A percentile compares a stretch with the other conserved stretches of the same genome.
Evolutionary conservation across 1,140 invertebrate genomes (phyloP).

Genomic region (Atopsyche davidsoni): DNA sequence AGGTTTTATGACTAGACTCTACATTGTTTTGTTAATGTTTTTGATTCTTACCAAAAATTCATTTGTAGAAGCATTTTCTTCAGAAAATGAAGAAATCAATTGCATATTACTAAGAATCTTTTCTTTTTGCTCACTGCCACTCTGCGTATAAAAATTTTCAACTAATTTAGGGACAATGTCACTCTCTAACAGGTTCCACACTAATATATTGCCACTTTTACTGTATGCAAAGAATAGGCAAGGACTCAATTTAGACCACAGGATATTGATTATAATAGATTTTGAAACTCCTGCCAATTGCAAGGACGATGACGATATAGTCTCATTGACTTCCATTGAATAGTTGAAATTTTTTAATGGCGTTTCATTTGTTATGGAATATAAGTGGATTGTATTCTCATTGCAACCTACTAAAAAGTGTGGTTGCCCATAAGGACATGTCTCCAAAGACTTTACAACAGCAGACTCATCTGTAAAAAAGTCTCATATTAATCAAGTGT

Average conservation of each 20-base stretch:
- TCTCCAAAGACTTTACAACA: constrained; percentile 13
- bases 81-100: background rate
- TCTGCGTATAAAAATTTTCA: no score
- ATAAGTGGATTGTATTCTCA: constrained; percentile 18
- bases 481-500: constrained; percentile 5
- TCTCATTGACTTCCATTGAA: no score
- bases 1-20: no score
- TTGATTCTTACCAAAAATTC: constrained; percentile 15
- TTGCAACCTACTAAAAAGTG: constrained; percentile 22
- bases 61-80: constrained; percentile 2
- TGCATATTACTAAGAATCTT: constrained; percentile 1
- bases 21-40: no score
- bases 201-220: constrained; percentile 5
- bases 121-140: no score
- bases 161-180: constrained; percentile 15
- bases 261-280: constrained; percentile 3
- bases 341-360: constrained; percentile 24
- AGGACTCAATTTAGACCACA: constrained; percentile 17
- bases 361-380: constrained; percentile 4
- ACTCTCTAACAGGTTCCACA: constrained; percentile 21
- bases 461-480: constrained; percentile 17
- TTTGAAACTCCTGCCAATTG: no score
- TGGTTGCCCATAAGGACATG: constrained; percentile 13
- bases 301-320: no score
- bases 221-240: constrained; percentile 17